Conservation (phyloP, 2,113 vertebrate genomes). For the Cyanistes caeruleus region DNA sequence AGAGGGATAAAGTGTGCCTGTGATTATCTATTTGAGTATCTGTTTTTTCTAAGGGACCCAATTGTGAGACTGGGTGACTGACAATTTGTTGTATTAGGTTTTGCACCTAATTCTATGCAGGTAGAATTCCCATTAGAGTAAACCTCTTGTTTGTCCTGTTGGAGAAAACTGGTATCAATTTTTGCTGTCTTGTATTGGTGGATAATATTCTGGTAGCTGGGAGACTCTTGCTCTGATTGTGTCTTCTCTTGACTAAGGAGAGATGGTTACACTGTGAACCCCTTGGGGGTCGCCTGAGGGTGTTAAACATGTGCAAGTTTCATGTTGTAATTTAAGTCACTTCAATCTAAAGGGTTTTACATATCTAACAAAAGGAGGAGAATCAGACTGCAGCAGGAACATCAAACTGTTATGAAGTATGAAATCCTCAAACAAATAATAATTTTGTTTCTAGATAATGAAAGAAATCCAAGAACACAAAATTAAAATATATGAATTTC, state of each 20-base stretch:
- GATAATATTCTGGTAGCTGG: neutral
- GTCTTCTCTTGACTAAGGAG: neutral
- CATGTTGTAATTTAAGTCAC: neutral
- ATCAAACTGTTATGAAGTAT: neutral
- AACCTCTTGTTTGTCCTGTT: neutral
- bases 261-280: neutral
- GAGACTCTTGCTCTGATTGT: neutral
- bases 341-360: neutral
- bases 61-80: rapidly evolving
- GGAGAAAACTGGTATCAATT: neutral
- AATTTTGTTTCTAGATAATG: slow-evolving; percentile 87
- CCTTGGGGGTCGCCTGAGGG: neutral
- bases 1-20: neutral
- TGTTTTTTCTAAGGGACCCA: neutral
- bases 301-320: neutral
- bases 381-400: neutral
- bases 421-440: neutral
- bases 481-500: slow-evolving; percentile 99
- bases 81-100: neutral
- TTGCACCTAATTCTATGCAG: neutral
- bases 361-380: neutral
- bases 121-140: neutral
- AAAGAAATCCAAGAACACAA: slow-evolving; percentile 98
- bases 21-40: neutral
- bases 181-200: neutral